These are phyloP conservation scores for Xylophagus ater DNA, from an alignment of 2,888 invertebrate species.

Conservation along the genomic window DNA sequence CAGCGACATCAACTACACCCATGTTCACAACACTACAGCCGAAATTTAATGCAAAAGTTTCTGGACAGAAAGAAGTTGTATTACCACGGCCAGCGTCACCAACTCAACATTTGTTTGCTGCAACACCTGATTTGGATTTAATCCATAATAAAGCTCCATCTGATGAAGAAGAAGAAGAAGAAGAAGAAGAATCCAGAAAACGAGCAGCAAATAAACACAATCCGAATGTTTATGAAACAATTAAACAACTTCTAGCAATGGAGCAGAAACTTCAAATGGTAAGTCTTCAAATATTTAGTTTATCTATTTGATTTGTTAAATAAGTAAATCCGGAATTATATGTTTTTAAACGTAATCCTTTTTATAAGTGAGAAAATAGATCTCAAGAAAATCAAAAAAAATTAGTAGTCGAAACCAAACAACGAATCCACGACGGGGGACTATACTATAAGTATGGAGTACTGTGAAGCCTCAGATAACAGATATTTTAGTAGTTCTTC, in stretches of 20 bases:
- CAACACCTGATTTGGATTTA: conserved; percentile 43
- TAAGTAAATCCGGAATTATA: no score
- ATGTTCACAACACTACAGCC: conserved; percentile 35
- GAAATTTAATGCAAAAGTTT: conserved; percentile 44
- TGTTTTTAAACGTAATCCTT: no score
- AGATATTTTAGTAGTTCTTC: no score
- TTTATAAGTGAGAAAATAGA: no score
- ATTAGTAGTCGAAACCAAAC: no score
- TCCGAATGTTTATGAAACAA: conserved; percentile 41
- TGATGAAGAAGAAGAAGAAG: conserved; percentile 15
- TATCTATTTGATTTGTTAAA: no score
- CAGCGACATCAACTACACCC: conserved; percentile 7
- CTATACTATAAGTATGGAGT: no score
- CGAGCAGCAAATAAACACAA: conserved; percentile 20
- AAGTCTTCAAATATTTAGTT: no score
- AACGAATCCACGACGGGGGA: no score
- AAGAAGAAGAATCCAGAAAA: background rate
- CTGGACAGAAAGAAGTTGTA: conserved; percentile 54
- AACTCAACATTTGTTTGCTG: conserved; percentile 35
- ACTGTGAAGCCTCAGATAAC: no score
- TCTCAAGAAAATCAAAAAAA: no score
- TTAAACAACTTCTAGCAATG: conserved; percentile 46
- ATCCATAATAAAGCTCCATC: conserved; percentile 10
- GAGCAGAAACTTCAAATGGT: conserved; percentile 46
- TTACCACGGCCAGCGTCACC: conserved; percentile 48